These are phyloP conservation scores for Pheosia gnoma DNA, from an alignment of 2,888 invertebrate species.

Conservation along the genomic window DNA sequence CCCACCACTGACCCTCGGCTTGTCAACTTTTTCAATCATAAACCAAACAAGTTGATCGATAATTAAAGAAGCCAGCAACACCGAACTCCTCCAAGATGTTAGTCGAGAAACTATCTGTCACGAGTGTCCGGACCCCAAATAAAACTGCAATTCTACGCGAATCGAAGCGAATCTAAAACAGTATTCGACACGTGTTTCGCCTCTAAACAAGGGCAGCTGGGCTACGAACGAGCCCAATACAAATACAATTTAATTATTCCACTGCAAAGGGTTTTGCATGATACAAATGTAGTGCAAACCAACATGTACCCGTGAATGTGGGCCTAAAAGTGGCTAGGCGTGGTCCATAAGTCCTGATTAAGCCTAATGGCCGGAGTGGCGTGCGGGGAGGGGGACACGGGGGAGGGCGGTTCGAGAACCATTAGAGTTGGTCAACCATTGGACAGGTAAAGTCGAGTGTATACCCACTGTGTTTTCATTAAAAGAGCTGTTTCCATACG, in stretches of 20 bases:
- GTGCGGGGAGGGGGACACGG: slow-evolving; percentile 35
- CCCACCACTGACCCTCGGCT: too few species aligned
- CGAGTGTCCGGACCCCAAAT: too few species aligned
- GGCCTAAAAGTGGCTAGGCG: slow-evolving; percentile 35
- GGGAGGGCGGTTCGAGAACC: slow-evolving; percentile 40
- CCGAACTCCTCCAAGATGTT: too few species aligned
- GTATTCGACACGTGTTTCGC: too few species aligned
- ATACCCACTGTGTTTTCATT: slow-evolving; percentile 19
- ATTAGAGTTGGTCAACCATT: slow-evolving; percentile 52
- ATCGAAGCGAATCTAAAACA: too few species aligned
- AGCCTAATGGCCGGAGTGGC: slow-evolving; percentile 51
- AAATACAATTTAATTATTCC: not conserved
- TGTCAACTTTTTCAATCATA: too few species aligned
- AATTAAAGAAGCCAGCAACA: too few species aligned
- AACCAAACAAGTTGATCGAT: too few species aligned
- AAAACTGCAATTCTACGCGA: too few species aligned
- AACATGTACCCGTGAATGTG: slow-evolving; percentile 11
- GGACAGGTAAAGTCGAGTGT: slow-evolving; percentile 41
- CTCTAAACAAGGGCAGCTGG: too few species aligned
- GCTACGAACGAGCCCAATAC: too few species aligned
- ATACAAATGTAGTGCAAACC: slow-evolving; percentile 1
- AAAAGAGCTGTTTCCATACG: not conserved
- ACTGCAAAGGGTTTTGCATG: not conserved
- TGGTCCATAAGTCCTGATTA: slow-evolving; percentile 61
- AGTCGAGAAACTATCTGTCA: too few species aligned